Evolutionary conservation across 2,113 vertebrate species (phyloP).

Genomic region (Mesocricetus auratus): DNA sequence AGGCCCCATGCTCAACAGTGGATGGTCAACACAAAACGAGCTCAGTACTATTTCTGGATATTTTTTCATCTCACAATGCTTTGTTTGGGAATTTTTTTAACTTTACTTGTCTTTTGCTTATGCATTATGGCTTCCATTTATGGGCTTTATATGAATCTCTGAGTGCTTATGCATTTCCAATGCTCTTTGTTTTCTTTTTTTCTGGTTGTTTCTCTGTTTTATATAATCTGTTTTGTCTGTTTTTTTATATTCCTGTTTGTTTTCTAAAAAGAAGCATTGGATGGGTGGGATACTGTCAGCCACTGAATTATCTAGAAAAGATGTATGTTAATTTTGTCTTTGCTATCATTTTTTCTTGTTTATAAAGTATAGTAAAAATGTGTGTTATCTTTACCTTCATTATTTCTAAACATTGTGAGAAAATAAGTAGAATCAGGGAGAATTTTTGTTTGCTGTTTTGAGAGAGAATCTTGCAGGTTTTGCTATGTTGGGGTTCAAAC

Average conservation of each 20-base stretch:
- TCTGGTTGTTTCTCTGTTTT: not conserved
- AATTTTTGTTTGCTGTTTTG: not conserved
- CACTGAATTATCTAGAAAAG: not conserved
- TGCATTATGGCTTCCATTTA: not conserved
- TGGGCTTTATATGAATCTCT: not conserved
- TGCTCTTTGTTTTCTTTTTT: not conserved
- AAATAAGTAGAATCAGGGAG: not conserved
- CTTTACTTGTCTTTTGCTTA: not conserved
- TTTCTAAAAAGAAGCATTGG: not conserved
- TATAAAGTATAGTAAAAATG: not conserved
- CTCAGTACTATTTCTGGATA: not conserved
- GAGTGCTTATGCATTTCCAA: not conserved
- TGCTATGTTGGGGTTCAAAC: not conserved
- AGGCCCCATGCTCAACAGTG: not conserved
- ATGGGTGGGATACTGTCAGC: not conserved
- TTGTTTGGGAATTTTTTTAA: not conserved
- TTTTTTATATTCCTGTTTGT: not conserved
- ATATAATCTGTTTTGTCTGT: not conserved
- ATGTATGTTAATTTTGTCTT: not conserved
- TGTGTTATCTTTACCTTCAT: not conserved
- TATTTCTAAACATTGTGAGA: slow-evolving; percentile 45
- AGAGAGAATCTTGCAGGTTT: not conserved
- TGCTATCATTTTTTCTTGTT: not conserved
- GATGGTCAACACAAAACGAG: not conserved
- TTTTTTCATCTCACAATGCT: not conserved